phyloP scores from a whole-genome alignment of 2,797 vertebrate genomes.

The Pangasius macronema region DNA sequence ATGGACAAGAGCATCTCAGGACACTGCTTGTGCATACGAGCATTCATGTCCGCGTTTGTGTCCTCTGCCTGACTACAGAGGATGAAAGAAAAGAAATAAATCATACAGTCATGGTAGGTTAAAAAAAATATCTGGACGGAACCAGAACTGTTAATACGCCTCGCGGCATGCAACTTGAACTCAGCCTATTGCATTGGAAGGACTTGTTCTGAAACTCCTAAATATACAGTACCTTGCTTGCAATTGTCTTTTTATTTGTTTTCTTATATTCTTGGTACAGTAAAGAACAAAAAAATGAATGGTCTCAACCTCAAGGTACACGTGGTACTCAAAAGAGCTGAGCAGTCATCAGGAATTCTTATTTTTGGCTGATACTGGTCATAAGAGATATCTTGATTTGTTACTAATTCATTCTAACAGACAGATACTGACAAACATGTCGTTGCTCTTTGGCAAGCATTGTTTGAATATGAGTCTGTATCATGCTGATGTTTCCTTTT shows the following conservation, averaged over 20 bases:
- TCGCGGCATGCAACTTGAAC: slow-evolving; percentile 48
- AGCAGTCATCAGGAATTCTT: slow-evolving; percentile 51
- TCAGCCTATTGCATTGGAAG: slow-evolving; percentile 50
- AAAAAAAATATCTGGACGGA: slow-evolving; percentile 25
- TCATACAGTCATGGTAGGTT: slow-evolving; percentile 13
- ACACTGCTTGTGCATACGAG: slow-evolving; percentile 80
- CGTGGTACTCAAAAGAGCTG: slow-evolving; percentile 65
- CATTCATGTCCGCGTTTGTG: slow-evolving; percentile 64
- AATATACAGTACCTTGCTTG: slow-evolving; percentile 63
- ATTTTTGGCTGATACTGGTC: slow-evolving; percentile 44
- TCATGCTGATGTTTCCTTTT: slow-evolving; percentile 61
- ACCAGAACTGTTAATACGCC: slow-evolving; percentile 45
- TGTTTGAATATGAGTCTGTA: slow-evolving; percentile 71
- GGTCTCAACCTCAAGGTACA: slow-evolving; percentile 56
- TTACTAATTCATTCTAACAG: slow-evolving; percentile 41
- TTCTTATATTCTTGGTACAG: slow-evolving; percentile 63
- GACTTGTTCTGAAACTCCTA: slow-evolving; percentile 55
- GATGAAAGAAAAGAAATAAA: slow-evolving; percentile 17
- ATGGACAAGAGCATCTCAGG: slow-evolving; percentile 66
- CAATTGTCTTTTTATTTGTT: slow-evolving; percentile 52
- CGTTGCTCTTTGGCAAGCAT: slow-evolving; percentile 57
- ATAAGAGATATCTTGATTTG: slow-evolving; percentile 47
- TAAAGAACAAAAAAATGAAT: slow-evolving; percentile 49
- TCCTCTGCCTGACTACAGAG: slow-evolving; percentile 52
- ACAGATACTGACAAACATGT: slow-evolving; percentile 54